Percentiles rank a stretch among this genome's conserved stretches.
Evolutionary conservation across 2,888 invertebrate genomes (phyloP).

Genomic region (Cheilosia scutellata): DNA sequence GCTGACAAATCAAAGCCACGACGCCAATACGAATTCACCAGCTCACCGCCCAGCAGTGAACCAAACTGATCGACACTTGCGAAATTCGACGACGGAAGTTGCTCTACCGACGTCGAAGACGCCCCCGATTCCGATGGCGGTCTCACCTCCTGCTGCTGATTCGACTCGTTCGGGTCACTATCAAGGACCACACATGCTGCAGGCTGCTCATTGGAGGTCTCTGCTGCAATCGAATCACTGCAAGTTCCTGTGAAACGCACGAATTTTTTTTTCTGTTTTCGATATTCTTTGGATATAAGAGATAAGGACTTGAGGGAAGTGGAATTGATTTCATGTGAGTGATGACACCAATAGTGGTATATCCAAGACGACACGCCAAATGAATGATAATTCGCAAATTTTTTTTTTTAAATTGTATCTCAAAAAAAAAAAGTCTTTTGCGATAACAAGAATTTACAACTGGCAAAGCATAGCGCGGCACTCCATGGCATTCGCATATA

Average conservation of each 20-base stretch:
- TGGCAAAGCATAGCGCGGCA: slow-evolving; percentile 63
- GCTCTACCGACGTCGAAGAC: slow-evolving; percentile 73
- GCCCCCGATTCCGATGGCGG: slow-evolving; percentile 57
- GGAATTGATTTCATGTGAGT: slow-evolving; percentile 19
- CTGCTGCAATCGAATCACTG: slow-evolving; percentile 78
- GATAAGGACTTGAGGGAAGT: slow-evolving; percentile 35
- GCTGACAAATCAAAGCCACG: slow-evolving; percentile 86
- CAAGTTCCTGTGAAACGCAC: slow-evolving; percentile 84
- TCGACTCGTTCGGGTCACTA: slow-evolving; percentile 49
- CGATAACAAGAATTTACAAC: slow-evolving; percentile 31
- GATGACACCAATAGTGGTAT: slow-evolving; percentile 29
- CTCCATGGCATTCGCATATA: slow-evolving; percentile 32
- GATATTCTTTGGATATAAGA: slow-evolving; percentile 35
- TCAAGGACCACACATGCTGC: slow-evolving; percentile 63
- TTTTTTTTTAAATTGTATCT: slow-evolving; percentile 52
- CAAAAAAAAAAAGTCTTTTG: slow-evolving; percentile 57
- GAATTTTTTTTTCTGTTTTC: slow-evolving; percentile 70
- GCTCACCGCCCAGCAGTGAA: slow-evolving; percentile 91
- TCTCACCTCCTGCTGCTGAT: slow-evolving; percentile 67
- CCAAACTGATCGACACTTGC: slow-evolving; percentile 90
- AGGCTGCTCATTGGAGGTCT: slow-evolving; percentile 77
- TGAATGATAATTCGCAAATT: slow-evolving; percentile 62
- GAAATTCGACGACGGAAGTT: slow-evolving; percentile 83
- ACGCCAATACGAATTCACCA: slow-evolving; percentile 91
- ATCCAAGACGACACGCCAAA: slow-evolving; percentile 68